Conservation (phyloP, 2,113 vertebrate genomes). For the Silurus glanis region DNA sequence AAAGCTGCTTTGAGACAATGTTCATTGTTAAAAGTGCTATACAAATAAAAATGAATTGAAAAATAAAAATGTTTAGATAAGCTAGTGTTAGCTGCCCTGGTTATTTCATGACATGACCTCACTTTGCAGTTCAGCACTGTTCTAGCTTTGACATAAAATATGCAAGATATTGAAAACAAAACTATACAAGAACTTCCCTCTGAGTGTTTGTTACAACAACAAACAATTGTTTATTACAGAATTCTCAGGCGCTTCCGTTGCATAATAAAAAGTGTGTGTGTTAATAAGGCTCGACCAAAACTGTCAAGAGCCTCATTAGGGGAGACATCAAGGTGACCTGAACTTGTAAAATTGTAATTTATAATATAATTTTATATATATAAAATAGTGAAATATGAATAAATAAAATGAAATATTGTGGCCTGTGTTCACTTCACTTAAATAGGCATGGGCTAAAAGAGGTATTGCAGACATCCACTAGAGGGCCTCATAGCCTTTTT, state of each 20-base stretch:
- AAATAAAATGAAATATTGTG: background rate
- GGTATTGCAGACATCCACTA: background rate
- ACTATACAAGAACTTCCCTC: background rate
- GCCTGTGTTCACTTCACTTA: background rate
- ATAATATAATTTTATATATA: too few relatives aligned
- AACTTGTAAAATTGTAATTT: background rate
- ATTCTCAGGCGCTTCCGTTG: background rate
- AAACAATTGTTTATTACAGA: background rate
- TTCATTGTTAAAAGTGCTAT: too few relatives aligned
- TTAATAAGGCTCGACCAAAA: background rate
- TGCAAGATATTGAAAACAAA: background rate
- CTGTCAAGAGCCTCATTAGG: background rate
- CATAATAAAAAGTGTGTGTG: background rate
- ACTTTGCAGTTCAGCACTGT: background rate
- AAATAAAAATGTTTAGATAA: too few relatives aligned
- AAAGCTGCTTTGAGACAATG: too few relatives aligned
- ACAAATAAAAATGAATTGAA: too few relatives aligned
- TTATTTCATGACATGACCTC: background rate
- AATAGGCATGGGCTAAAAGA: background rate
- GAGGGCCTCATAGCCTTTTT: background rate
- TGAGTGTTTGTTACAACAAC: background rate
- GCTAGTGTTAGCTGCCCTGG: too few relatives aligned
- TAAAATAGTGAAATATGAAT: too few relatives aligned
- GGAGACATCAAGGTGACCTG: background rate
- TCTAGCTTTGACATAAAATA: background rate